A percentile compares a stretch with the other conserved stretches of the same genome.
These are phyloP conservation scores for Heliopora coerulea DNA, from an alignment of 92 coral and sea anemone species.

Conservation along the genomic window DNA sequence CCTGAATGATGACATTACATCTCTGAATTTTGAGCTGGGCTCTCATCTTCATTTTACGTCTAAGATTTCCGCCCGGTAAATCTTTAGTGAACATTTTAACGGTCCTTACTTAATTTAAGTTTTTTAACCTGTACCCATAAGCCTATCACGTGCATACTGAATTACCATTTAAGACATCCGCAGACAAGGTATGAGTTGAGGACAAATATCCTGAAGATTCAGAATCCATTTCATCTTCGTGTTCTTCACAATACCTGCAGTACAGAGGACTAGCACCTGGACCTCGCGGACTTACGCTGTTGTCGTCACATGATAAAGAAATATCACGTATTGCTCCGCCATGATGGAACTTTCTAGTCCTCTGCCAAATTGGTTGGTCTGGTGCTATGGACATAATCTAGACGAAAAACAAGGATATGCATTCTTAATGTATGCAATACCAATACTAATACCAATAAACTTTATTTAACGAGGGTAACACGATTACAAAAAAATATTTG, in stretches of 20 bases:
- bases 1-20: no score
- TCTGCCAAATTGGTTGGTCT: slow-evolving; percentile 93
- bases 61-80: no score
- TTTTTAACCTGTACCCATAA: no score
- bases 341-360: slow-evolving; percentile 80
- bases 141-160: no score
- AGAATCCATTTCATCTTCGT: slow-evolving; percentile 47
- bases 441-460: no score
- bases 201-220: slow-evolving; percentile 40
- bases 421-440: not conserved
- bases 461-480: no score
- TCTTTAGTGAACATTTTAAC: no score
- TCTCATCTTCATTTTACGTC: no score
- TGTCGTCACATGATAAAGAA: slow-evolving; percentile 55
- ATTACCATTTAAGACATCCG: slow-evolving; percentile 20
- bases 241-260: slow-evolving; percentile 70
- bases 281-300: slow-evolving; percentile 79
- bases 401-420: not conserved
- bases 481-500: no score
- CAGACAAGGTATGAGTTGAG: slow-evolving; percentile 4
- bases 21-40: no score
- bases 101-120: no score
- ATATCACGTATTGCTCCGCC: slow-evolving; percentile 96
- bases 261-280: slow-evolving; percentile 87
- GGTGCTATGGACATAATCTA: slow-evolving; percentile 94